These are phyloP conservation scores for Cephus sareptanus DNA, from an alignment of 2,888 invertebrate species.

Conservation along the genomic window DNA sequence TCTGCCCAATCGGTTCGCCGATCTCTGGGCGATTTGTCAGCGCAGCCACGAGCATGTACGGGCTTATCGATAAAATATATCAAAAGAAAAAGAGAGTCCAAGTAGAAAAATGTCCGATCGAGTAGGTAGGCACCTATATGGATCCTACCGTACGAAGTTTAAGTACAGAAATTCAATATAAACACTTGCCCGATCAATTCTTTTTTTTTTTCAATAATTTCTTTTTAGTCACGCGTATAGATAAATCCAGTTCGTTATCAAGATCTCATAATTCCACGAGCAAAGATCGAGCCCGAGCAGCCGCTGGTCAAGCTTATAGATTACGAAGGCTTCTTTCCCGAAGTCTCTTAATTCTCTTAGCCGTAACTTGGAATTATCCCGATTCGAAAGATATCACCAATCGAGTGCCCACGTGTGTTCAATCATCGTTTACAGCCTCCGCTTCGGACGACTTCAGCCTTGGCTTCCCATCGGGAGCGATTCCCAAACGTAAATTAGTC, in stretches of 20 bases:
- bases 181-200: not conserved
- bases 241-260: not conserved
- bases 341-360: not conserved
- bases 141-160: not conserved
- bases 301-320: not conserved
- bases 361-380: conserved; percentile 1
- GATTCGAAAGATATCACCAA: not conserved
- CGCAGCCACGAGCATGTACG: conserved; percentile 55
- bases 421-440: not conserved
- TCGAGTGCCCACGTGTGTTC: not conserved
- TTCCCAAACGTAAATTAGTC: not conserved
- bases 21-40: conserved; percentile 63
- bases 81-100: conserved; percentile 34
- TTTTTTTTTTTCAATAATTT: not conserved
- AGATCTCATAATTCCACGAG: not conserved
- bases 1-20: conserved; percentile 44
- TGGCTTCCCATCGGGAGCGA: not conserved
- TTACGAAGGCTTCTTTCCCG: not conserved
- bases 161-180: not conserved
- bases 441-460: not conserved
- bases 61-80: conserved; percentile 63
- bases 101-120: not conserved
- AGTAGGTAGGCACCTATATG: not conserved
- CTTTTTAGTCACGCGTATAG: not conserved
- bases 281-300: not conserved